Conservation (phyloP, 1,140 invertebrate genomes). For the Stratiolaelaps scimitus region DNA sequence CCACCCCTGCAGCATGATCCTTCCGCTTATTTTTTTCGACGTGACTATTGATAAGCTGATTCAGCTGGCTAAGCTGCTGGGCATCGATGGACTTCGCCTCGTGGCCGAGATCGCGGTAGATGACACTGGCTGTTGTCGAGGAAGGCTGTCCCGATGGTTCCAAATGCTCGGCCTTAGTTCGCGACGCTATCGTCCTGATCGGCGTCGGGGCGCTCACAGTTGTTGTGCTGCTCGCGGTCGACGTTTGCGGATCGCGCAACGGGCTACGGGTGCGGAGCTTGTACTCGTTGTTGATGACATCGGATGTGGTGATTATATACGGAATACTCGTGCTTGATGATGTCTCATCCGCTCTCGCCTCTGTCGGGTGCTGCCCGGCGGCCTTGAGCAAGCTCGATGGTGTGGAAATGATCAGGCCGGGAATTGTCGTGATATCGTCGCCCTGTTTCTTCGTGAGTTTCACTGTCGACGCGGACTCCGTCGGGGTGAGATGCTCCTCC, state of each 20-base stretch:
- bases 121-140: too few species aligned
- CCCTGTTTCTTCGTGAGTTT: constrained; percentile 17
- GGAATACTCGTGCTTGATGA: not conserved
- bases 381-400: constrained; percentile 1
- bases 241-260: not conserved
- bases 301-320: constrained; percentile 10
- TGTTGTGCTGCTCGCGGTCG: too few species aligned
- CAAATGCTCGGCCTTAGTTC: too few species aligned
- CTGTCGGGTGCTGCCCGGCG: not conserved
- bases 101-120: too few species aligned
- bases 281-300: constrained; percentile 5
- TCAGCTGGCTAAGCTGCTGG: not conserved
- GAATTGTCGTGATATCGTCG: constrained; percentile 13
- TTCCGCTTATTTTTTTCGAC: not conserved
- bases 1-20: not conserved
- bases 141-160: too few species aligned
- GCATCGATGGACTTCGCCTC: not conserved
- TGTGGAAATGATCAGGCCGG: constrained; percentile 5
- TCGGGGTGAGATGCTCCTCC: constrained; percentile 6
- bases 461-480: not conserved
- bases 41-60: not conserved
- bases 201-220: too few species aligned
- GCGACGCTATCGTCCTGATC: too few species aligned
- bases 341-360: not conserved
- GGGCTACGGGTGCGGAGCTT: not conserved